Base-by-base conservation (phyloP, 2,797 vertebrate species). In the Melanotaenia parkinsoni region DNA sequence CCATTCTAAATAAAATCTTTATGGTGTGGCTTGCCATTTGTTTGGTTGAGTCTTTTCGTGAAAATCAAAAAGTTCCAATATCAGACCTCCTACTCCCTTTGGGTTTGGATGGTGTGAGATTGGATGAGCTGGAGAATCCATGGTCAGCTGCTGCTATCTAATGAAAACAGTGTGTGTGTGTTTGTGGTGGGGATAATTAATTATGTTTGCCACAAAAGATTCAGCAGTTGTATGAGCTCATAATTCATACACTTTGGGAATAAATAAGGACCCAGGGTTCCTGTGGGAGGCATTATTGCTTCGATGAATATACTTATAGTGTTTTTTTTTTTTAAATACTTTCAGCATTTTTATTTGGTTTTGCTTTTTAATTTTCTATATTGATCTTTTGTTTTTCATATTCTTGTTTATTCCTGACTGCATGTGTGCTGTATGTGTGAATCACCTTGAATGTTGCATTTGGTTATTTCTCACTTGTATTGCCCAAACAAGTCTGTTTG, bases 171-270 rank as follows among this genome's bases (percentile, higher is more conserved):
- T 8, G 45, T 57, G n/a, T 69, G 18, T 51, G 43, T 47, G 43
- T 40, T 18, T 22, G 38, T 24, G 45, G 24, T 28, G 53, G 53
- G 26, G 53, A 56, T 56, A 56, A 56, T 56, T 56, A 56, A 56
- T 56, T 56, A 12, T 4, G n/a, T 24, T 51, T 56, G 26, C 35
- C 9, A n/a, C 18, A 28, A 40, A 37, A 30, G 18, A 38, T 28
- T 53, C 47, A 54, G 58, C 20, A 50, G 33, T 30, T 40, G 13
- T 54, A 53, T 62, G 47, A 70, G 47, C 58, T 62, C 59, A 32
- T 61, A 53, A 54, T 70, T 70, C 24, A 61, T 61, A 30, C 62
- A 30, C 58, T 54, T 60, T 70, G 47, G 58, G 58, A 61, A 38
- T 37, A 22, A 58, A 67, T 58, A 56, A 56, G 28, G 56, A 11